Conservation (phyloP, 1,140 invertebrate species). For the Ylistrum balloti region DNA sequence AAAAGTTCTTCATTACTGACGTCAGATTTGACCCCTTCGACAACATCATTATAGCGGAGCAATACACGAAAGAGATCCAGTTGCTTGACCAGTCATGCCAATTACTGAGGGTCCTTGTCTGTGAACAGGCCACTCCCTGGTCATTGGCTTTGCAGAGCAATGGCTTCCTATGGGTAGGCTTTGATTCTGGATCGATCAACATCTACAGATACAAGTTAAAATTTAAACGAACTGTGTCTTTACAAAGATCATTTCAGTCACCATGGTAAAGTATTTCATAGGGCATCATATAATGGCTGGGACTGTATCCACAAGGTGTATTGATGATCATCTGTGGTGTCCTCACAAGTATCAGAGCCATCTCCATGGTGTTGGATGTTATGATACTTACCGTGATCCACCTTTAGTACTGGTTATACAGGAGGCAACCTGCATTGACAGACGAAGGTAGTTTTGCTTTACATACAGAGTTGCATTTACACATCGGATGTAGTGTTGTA, state of each 20-base stretch:
- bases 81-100: not conserved
- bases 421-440: too few relatives aligned
- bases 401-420: too few relatives aligned
- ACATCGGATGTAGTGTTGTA: too few relatives aligned
- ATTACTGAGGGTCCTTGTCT: not conserved
- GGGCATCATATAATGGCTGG: too few relatives aligned
- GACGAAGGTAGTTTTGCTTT: too few relatives aligned
- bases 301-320: too few relatives aligned
- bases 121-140: not conserved
- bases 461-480: too few relatives aligned
- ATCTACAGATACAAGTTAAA: conserved; percentile 2
- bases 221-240: not conserved
- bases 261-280: not conserved
- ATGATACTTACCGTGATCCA: too few relatives aligned
- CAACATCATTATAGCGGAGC: not conserved
- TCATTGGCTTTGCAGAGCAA: not conserved
- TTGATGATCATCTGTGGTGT: too few relatives aligned
- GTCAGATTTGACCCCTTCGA: not conserved
- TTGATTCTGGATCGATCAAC: not conserved
- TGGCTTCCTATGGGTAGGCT: not conserved
- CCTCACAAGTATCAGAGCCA: too few relatives aligned
- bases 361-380: too few relatives aligned
- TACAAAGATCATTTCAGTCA: not conserved
- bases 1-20: conserved; percentile 39
- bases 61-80: not conserved